Evolutionary conservation across 2,113 vertebrate genomes (phyloP), one percentile per base, ranked within the genome.

Genomic region (Jacana jacana): DNA sequence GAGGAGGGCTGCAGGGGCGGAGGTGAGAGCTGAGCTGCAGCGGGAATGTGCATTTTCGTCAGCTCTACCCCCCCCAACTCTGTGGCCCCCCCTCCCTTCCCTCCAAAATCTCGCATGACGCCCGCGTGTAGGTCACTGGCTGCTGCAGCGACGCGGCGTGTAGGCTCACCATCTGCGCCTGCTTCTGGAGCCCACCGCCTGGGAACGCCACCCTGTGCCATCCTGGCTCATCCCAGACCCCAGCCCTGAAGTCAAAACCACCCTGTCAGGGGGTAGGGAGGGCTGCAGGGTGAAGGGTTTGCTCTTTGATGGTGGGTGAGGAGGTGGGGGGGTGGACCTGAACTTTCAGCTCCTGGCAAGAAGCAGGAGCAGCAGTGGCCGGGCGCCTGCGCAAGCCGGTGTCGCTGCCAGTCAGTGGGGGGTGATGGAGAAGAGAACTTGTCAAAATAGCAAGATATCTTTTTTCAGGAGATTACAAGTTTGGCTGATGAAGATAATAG

Each of bases 21-120:
- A 95, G 96, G 96, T 97, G 96, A 97, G 95, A 96, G 96, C 93
- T 94, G 93, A 96, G 78, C 95, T 79, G 85, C 96, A 51, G 88
- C 8, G 27, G 70, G 90, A 96, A 88, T 88, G 81, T 82, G 81
- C 92, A 46, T 96, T 94, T 95, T 93, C 63, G 81, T 95, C 96
- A 97, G 95, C 91, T 95, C 82, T 54, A 54, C 51, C 15, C 9
- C 49, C 4, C 49, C 25, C 49, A 7, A 49, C 12, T 23, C 23
- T 23, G n/a, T n/a, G n/a, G n/a, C n/a, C n/a, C n/a, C n/a, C 49
- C 22, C 22, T 49, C 58, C 80, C n/a, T 31, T 31, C 51, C 63
- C 69, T 63, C 88, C 83, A 3, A 92, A 84, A 93, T 97, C 96
- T 95, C 87, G 31, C 95, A 91, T 71, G 91, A 95, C 95, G 96